Percentiles rank a stretch among this genome's conserved stretches.
phyloP scores from a whole-genome alignment of 2,113 vertebrate species.

The Ciconia boyciana region DNA sequence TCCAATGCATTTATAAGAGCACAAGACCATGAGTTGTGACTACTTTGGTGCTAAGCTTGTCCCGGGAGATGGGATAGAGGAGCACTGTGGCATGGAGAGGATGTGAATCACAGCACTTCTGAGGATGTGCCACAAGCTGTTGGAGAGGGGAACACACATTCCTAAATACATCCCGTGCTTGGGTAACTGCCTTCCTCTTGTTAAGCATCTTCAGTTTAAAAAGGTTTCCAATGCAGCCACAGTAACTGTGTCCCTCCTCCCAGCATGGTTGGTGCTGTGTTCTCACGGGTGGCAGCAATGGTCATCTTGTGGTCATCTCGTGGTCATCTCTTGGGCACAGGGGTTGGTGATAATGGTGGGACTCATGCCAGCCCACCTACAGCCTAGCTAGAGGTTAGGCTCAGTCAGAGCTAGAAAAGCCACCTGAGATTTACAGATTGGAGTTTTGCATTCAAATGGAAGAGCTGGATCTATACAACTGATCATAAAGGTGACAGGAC shows the following conservation, averaged over 20 bases:
- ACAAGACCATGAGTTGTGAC: not conserved
- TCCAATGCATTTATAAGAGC: not conserved
- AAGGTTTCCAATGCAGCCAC: not conserved
- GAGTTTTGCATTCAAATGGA: not conserved
- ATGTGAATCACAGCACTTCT: not conserved
- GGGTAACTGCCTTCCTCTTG: accelerated
- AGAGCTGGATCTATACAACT: not conserved
- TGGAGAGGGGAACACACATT: accelerated
- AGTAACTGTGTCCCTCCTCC: accelerated
- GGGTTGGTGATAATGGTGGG: not conserved
- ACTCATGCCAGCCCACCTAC: not conserved
- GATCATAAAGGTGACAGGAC: not conserved
- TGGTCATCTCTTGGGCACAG: not conserved
- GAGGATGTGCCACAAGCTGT: accelerated
- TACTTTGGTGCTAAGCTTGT: not conserved
- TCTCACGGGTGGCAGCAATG: not conserved
- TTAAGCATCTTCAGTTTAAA: not conserved
- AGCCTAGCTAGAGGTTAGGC: not conserved
- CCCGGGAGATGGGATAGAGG: not conserved
- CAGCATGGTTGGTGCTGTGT: accelerated
- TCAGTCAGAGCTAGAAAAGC: not conserved
- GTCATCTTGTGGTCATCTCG: not conserved
- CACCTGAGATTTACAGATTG: not conserved
- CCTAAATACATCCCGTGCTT: not conserved
- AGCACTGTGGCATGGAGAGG: not conserved